Conservation (phyloP, 1,140 invertebrate genomes). For the Pteromalus puparum region DNA sequence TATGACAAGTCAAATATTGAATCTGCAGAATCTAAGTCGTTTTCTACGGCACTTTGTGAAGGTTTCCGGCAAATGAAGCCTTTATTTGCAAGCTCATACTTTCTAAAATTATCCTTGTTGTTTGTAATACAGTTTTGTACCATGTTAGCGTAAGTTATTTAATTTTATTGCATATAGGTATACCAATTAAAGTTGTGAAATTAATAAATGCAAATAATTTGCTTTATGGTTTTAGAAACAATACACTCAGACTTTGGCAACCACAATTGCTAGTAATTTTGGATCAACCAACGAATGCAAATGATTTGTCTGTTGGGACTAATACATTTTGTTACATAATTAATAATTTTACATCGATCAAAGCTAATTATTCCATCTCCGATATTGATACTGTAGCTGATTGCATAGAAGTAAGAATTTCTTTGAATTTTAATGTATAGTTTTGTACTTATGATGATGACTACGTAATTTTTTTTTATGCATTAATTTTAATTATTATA, state of each 20-base stretch:
- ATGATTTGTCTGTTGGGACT: slow-evolving; percentile 14
- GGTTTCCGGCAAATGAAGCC: slow-evolving; percentile 73
- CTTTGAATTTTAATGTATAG: not conserved
- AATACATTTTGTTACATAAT: slow-evolving; percentile 65
- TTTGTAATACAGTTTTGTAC: slow-evolving; percentile 70
- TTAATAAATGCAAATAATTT: not conserved
- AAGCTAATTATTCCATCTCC: not conserved
- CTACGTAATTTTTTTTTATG: not conserved
- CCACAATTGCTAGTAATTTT: slow-evolving; percentile 79
- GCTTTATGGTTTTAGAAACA: slow-evolving; percentile 69
- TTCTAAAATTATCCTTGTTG: slow-evolving; percentile 69
- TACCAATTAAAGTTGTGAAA: not conserved
- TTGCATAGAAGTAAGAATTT: slow-evolving; percentile 49
- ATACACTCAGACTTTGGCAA: slow-evolving; percentile 75
- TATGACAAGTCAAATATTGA: slow-evolving; percentile 54
- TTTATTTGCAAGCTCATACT: slow-evolving; percentile 69
- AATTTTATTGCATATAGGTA: not conserved
- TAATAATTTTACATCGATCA: slow-evolving; percentile 54
- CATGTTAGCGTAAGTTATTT: slow-evolving; percentile 74
- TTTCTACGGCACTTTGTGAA: slow-evolving; percentile 46
- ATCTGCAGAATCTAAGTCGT: not conserved
- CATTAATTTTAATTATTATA: not conserved
- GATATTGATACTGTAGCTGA: not conserved
- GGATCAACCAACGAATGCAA: slow-evolving; percentile 59
- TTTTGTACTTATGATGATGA: too few species aligned